Conservation (phyloP, 2,888 invertebrate genomes). For the Dolichopus griseipennis region DNA sequence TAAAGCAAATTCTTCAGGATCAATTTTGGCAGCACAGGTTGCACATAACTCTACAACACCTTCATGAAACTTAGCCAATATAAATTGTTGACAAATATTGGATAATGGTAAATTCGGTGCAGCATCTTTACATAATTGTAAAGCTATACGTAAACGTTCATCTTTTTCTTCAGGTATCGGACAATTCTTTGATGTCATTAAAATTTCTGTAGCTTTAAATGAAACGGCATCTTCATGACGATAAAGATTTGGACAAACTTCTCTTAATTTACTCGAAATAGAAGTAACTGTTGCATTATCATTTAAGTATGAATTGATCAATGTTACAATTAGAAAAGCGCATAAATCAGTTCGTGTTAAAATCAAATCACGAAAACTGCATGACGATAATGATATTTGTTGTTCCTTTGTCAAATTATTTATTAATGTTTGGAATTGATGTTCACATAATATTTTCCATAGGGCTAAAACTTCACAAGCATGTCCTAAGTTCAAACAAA, state of each 20-base stretch:
- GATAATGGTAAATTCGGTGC: constrained; percentile 77
- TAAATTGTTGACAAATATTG: constrained; percentile 76
- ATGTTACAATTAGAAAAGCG: constrained; percentile 65
- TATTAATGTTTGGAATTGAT: constrained; percentile 77
- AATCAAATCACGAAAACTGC: constrained; percentile 49
- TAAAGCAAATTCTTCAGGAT: constrained; percentile 78
- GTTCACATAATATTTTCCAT: constrained; percentile 88
- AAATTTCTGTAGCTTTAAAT: constrained; percentile 87
- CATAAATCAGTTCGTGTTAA: constrained; percentile 51
- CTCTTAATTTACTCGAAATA: constrained; percentile 76
- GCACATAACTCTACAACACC: constrained; percentile 84
- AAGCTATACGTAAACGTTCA: constrained; percentile 64
- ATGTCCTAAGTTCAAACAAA: constrained; percentile 45
- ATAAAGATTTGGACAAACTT: constrained; percentile 88
- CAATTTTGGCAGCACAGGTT: constrained; percentile 75
- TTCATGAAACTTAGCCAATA: constrained; percentile 69
- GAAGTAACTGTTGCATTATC: constrained; percentile 93
- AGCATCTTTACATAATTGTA: constrained; percentile 80
- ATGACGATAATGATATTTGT: constrained; percentile 53
- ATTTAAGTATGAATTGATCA: constrained; percentile 85
- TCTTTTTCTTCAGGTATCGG: constrained; percentile 67
- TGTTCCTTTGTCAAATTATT: constrained; percentile 59
- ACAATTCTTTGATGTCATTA: constrained; percentile 69
- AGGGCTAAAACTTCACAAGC: constrained; percentile 84
- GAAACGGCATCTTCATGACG: constrained; percentile 92